Evolutionary conservation across 2,797 vertebrate species (phyloP).

Genomic region (Alcedo quadribrachys): DNA sequence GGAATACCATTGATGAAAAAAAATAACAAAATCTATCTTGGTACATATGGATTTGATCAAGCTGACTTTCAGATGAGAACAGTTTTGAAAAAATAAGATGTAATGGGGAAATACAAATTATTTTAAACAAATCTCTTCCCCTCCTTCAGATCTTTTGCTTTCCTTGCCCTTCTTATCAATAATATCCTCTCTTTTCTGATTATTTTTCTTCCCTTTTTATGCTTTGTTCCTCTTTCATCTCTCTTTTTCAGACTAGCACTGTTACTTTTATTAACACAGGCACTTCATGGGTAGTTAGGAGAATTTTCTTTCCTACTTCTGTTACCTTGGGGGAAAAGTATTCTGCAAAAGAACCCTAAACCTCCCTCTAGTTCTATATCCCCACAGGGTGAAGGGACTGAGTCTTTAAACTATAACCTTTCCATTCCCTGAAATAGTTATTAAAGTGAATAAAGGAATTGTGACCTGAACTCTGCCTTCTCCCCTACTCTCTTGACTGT

Average conservation of each 20-base stretch:
- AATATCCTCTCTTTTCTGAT: background rate
- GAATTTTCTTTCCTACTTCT: background rate
- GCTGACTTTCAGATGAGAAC: background rate
- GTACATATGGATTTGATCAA: background rate
- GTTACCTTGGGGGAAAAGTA: background rate
- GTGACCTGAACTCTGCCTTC: constrained; percentile 10
- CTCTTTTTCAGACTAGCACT: background rate
- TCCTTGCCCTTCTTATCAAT: background rate
- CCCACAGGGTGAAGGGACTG: background rate
- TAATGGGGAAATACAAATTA: background rate
- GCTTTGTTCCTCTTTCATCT: background rate
- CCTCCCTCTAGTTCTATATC: background rate
- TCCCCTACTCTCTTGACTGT: background rate
- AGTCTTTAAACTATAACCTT: constrained; percentile 11
- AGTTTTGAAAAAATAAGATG: background rate
- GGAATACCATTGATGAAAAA: background rate
- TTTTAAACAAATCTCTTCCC: background rate
- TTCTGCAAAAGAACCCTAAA: background rate
- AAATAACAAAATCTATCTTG: background rate
- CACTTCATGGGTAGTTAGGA: background rate
- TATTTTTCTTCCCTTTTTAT: background rate
- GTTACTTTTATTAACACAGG: background rate
- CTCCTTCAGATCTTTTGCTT: background rate
- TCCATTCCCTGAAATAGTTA: constrained; percentile 37
- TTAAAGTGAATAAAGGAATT: constrained; percentile 2